Evolutionary conservation across 2,888 invertebrate genomes (phyloP).

Genomic region (Elysia crispata): DNA sequence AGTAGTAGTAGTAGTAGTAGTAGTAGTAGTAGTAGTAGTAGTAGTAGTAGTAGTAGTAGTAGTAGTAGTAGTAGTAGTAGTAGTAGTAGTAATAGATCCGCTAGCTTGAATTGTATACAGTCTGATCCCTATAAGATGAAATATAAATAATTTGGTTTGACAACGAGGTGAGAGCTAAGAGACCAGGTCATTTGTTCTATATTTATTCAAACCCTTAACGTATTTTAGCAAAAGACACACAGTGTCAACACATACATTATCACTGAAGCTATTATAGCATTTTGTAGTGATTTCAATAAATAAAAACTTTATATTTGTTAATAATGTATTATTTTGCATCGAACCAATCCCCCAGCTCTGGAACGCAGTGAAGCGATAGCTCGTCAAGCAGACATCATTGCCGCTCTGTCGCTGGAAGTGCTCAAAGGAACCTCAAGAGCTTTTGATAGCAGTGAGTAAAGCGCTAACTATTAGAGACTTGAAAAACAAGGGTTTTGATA

Average conservation of each 20-base stretch:
- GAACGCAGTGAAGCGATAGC: constrained; percentile 82
- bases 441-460: constrained; percentile 81
- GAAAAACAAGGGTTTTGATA: constrained; percentile 81
- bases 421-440: constrained; percentile 83
- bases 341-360: constrained; percentile 79
- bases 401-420: constrained; percentile 83
- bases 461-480: neutral
- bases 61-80: constrained; percentile 43
- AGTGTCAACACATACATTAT: no score
- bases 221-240: no score
- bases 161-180: no score
- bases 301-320: no score
- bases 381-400: constrained; percentile 83
- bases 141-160: no score
- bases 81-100: constrained; percentile 36
- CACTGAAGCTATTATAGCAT: no score
- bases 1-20: constrained; percentile 20
- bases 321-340: no score
- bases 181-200: no score
- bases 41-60: constrained; percentile 42
- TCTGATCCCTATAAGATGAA: neutral
- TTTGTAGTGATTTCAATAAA: no score
- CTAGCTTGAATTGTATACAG: constrained; percentile 18
- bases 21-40: constrained; percentile 37
- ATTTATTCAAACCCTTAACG: no score